These are phyloP conservation scores for Lophotriccus pileatus DNA, from an alignment of 2,797 vertebrate species.

Conservation along the genomic window DNA sequence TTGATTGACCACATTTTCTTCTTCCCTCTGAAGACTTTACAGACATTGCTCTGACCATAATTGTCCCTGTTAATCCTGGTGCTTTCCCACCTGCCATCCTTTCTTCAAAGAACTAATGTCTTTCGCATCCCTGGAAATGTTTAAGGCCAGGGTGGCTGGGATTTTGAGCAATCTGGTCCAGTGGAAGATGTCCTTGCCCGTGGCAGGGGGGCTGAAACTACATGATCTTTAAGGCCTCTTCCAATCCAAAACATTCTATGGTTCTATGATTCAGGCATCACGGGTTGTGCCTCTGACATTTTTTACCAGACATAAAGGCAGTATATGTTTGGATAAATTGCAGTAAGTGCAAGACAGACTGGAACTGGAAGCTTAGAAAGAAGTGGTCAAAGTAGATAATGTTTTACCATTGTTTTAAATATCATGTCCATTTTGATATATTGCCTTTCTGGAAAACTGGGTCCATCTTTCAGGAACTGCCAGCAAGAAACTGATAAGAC, in stretches of 20 bases:
- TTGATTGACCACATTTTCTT: background rate
- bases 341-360: background rate
- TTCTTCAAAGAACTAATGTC: background rate
- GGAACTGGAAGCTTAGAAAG: background rate
- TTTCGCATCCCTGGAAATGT: background rate
- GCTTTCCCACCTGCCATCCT: background rate
- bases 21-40: background rate
- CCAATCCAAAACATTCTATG: background rate
- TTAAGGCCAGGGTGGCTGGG: background rate
- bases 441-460: background rate
- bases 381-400: background rate
- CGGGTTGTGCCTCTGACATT: background rate
- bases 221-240: background rate
- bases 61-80: background rate
- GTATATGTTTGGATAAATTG: background rate
- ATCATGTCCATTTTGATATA: background rate
- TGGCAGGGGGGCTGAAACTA: accelerated
- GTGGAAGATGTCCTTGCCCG: background rate
- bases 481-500: background rate
- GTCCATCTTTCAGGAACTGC: background rate
- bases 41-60: background rate
- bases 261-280: background rate
- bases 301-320: background rate
- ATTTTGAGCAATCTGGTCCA: background rate
- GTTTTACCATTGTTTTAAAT: background rate